phyloP scores from a whole-genome alignment of 2,797 vertebrate species.

The Onychomys torridus region DNA sequence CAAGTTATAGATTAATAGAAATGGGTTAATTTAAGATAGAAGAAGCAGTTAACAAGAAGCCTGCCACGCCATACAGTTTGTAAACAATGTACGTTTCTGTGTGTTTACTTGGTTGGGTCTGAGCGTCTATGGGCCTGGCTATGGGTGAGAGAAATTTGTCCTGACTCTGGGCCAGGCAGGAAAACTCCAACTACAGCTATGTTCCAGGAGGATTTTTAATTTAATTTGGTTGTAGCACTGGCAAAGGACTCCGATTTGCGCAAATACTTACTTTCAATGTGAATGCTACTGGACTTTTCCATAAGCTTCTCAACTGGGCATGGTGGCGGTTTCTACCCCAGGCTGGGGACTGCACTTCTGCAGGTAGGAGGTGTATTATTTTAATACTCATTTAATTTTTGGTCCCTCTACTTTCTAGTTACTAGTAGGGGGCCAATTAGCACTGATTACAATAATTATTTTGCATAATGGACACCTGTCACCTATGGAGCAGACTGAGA shows the following conservation, averaged over 20 bases:
- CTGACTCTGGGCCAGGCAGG: too few relatives aligned
- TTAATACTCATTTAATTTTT: constrained; percentile 68
- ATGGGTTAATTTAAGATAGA: too few relatives aligned
- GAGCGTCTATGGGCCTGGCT: too few relatives aligned
- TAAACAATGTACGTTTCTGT: too few relatives aligned
- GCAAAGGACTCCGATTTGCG: background rate
- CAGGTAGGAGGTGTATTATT: constrained; percentile 11
- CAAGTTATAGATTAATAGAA: too few relatives aligned
- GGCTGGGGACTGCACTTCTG: background rate
- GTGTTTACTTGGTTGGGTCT: too few relatives aligned
- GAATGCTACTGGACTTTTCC: background rate
- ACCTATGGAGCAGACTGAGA: constrained; percentile 39
- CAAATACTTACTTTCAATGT: background rate
- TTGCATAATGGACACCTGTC: constrained; percentile 69
- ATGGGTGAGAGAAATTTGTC: too few relatives aligned
- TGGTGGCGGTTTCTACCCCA: background rate
- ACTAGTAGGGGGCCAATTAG: constrained; percentile 48
- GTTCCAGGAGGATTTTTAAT: background rate
- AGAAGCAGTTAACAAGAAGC: too few relatives aligned
- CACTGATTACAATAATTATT: constrained; percentile 34
- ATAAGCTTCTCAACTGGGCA: background rate
- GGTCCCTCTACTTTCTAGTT: constrained; percentile 61
- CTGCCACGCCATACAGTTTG: too few relatives aligned
- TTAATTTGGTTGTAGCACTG: background rate
- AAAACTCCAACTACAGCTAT: too few relatives aligned